A percentile compares a stretch with the other conserved stretches of the same genome.
Evolutionary conservation across 2,888 invertebrate genomes (phyloP).

Genomic region (Zygogramma bicolorata): DNA sequence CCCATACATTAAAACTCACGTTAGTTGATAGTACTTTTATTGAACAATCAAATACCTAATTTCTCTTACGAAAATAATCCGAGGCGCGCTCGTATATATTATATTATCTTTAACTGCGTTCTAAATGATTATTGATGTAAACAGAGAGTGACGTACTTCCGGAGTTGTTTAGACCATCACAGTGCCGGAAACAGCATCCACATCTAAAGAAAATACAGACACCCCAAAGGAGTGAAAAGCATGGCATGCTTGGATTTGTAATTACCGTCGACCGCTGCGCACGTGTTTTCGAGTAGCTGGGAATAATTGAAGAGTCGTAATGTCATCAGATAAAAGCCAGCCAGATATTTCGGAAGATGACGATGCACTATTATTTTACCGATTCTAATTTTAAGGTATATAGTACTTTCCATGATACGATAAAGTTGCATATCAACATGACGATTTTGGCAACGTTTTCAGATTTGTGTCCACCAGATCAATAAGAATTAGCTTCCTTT

Average conservation of each 20-base stretch:
- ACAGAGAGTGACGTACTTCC: slow-evolving; percentile 60
- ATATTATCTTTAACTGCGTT: slow-evolving; percentile 64
- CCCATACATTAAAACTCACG: slow-evolving; percentile 46
- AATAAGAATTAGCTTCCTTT: no score
- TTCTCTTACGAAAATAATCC: slow-evolving; percentile 64
- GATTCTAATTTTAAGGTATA: no score
- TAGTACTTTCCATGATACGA: no score
- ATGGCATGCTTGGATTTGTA: slow-evolving; percentile 21
- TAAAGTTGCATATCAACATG: no score
- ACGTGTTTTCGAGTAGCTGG: slow-evolving; percentile 30
- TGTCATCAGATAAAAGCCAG: neutral
- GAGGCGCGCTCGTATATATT: slow-evolving; percentile 55
- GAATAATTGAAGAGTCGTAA: neutral
- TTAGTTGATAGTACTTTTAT: slow-evolving; percentile 60
- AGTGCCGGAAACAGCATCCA: slow-evolving; percentile 50
- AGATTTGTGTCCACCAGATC: no score
- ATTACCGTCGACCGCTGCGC: slow-evolving; percentile 24
- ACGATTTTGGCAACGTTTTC: no score
- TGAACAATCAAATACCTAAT: slow-evolving; percentile 62
- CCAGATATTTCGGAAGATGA: neutral
- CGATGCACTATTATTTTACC: no score
- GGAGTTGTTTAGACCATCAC: slow-evolving; percentile 57
- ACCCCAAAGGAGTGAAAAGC: slow-evolving; percentile 25
- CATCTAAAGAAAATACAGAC: slow-evolving; percentile 56
- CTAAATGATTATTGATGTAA: slow-evolving; percentile 62